phyloP scores from a whole-genome alignment of 1,140 invertebrate genomes.

The Coelopa frigida region DNA sequence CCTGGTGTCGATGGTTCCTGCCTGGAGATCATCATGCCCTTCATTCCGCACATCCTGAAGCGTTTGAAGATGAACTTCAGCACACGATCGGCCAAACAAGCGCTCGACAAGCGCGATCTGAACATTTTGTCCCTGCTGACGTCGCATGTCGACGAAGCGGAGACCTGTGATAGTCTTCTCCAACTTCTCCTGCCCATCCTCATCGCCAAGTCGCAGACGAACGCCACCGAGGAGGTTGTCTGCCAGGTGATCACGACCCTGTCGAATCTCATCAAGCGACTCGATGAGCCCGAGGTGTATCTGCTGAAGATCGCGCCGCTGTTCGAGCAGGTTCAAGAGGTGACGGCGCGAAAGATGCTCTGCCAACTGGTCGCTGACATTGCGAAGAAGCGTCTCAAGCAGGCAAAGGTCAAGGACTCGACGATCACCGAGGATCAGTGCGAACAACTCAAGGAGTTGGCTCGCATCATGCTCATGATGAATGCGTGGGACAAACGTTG shows the following conservation, averaged over 20 bases:
- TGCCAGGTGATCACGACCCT: constrained; percentile 63
- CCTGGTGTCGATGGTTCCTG: constrained; percentile 20
- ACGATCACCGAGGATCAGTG: not conserved
- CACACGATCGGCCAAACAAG: constrained; percentile 32
- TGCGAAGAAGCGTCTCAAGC: constrained; percentile 43
- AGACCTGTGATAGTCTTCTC: constrained; percentile 61
- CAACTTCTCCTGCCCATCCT: constrained; percentile 68
- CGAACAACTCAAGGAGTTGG: constrained; percentile 38
- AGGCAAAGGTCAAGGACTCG: constrained; percentile 14
- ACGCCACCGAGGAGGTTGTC: constrained; percentile 52
- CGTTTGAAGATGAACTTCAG: constrained; percentile 61
- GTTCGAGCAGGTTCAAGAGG: constrained; percentile 53
- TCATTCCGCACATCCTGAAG: constrained; percentile 63
- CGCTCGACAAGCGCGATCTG: constrained; percentile 61
- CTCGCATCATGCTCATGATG: constrained; percentile 56
- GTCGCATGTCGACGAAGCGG: constrained; percentile 58
- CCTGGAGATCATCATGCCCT: constrained; percentile 49
- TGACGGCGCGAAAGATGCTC: constrained; percentile 58
- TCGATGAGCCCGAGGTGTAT: constrained; percentile 58
- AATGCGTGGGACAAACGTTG: constrained; percentile 81
- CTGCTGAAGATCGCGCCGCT: constrained; percentile 58
- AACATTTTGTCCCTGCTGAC: constrained; percentile 73
- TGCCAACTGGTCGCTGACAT: constrained; percentile 53
- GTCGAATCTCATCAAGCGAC: constrained; percentile 63
- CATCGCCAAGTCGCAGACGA: constrained; percentile 49